Conservation (phyloP, 1,140 invertebrate genomes). For the Trachymyrmex septentrionalis region DNA sequence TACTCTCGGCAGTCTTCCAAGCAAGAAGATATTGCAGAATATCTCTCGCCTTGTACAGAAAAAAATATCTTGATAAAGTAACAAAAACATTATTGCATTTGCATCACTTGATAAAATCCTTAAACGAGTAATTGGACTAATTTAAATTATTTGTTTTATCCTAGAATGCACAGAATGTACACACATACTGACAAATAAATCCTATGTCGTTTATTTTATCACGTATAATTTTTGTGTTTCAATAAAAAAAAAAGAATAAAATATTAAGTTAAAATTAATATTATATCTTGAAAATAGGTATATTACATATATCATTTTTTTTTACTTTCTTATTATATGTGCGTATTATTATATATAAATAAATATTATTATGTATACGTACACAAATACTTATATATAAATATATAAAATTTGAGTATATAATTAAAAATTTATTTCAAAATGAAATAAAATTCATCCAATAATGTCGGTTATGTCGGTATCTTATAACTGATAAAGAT, state of each 20-base stretch:
- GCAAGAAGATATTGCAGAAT: slow-evolving; percentile 11
- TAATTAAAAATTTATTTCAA: not conserved
- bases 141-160: no score
- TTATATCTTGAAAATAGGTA: not conserved
- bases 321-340: no score
- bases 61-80: not conserved
- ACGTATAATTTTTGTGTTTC: not conserved
- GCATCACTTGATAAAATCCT: not conserved
- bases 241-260: not conserved
- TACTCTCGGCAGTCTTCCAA: slow-evolving; percentile 36
- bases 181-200: no score
- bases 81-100: not conserved
- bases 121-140: no score
- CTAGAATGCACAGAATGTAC: no score
- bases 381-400: no score
- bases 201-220: not conserved
- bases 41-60: not conserved
- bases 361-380: no score
- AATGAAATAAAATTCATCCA: not conserved
- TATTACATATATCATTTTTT: no score
- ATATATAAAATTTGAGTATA: not conserved
- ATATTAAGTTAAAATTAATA: not conserved
- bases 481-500: not conserved
- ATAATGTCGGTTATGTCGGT: not conserved
- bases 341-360: no score